phyloP scores from a whole-genome alignment of 1,140 invertebrate genomes.

The Drosophila mauritiana region DNA sequence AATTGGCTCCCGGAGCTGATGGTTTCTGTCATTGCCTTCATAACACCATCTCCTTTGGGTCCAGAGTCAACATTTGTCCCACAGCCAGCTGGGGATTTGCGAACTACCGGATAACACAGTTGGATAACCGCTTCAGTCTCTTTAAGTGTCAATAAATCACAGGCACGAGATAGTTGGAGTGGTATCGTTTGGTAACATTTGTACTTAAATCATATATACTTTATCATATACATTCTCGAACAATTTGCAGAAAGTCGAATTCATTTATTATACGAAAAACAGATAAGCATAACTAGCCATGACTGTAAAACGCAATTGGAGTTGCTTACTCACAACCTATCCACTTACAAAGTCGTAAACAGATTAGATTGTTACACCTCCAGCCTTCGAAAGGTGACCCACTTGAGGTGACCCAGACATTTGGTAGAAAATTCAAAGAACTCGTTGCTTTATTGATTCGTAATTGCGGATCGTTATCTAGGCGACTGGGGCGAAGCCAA shows the following conservation, averaged over 20 bases:
- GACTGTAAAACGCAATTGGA: not conserved
- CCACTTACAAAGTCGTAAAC: slow-evolving; percentile 2
- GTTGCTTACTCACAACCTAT: not conserved
- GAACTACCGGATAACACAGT: slow-evolving; percentile 18
- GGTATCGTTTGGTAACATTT: not conserved
- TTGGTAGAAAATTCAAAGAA: not conserved
- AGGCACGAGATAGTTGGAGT: too few species aligned
- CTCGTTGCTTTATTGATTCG: slow-evolving; percentile 23
- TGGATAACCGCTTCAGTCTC: slow-evolving; percentile 12
- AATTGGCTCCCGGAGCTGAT: slow-evolving; percentile 47
- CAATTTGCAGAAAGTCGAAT: not conserved
- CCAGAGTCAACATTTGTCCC: slow-evolving; percentile 22
- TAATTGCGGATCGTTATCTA: slow-evolving; percentile 22
- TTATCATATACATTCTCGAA: not conserved
- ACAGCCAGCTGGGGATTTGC: not conserved
- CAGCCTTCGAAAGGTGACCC: not conserved
- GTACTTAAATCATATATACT: not conserved
- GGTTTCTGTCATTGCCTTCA: slow-evolving; percentile 33
- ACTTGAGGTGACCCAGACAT: not conserved
- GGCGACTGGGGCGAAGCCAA: slow-evolving; percentile 93
- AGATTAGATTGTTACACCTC: slow-evolving; percentile 10
- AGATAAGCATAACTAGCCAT: not conserved
- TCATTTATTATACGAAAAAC: not conserved
- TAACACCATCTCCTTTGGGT: slow-evolving; percentile 12
- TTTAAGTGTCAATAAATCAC: slow-evolving; percentile 34